Base-by-base conservation (phyloP, 1,140 invertebrate genomes). In the Cataglyphis hispanica region DNA sequence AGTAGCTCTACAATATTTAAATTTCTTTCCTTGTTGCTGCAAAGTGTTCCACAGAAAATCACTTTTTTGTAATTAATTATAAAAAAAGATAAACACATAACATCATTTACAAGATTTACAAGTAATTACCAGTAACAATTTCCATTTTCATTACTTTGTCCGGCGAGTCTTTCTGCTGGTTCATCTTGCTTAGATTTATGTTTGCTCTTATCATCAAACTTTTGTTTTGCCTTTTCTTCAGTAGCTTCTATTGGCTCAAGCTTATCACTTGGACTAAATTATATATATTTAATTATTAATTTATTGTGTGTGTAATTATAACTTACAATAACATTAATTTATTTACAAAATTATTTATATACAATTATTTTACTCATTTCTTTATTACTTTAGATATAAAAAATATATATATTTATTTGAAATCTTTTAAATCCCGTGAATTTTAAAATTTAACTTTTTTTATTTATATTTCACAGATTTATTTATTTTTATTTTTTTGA, bases 21-120 rank as follows among this genome's bases (percentile, higher is more conserved):
- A 94, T 99, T 99, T 84, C 99, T 96, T 40, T 98, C 98, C 95
- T 99, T 99, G 10, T 98, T 98, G 96, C 99, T 99, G 93, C 87
- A 96, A 96, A 85, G 61, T 63, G 31, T 80, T 84, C 46, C 19
- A 22, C 7, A 70, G 19, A 75, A 31, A 81, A 5, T n/a, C 2
- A 53, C 10, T 56, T n/a, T 72, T n/a, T n/a, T n/a, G n/a, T n/a
- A n/a, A n/a, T n/a, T n/a, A n/a, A 0, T 67, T n/a, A 10, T 76
- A 85, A 90, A 56, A 11, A 40, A 69, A 10, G 7, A 27, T 13
- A 1, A 8, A n/a, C 2, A 16, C 0, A 46, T 2, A 13, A 16
- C 4, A 56, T 69, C 10, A 1, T 0, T 7, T n/a, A 34, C 0
- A 69, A 77, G 16, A 80, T 56, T 40, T 61, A 46, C 63, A 50